Percentiles rank a stretch among this genome's conserved stretches.
phyloP scores from a whole-genome alignment of 2,888 invertebrate species.

The Caenorhabditis panamensis region DNA sequence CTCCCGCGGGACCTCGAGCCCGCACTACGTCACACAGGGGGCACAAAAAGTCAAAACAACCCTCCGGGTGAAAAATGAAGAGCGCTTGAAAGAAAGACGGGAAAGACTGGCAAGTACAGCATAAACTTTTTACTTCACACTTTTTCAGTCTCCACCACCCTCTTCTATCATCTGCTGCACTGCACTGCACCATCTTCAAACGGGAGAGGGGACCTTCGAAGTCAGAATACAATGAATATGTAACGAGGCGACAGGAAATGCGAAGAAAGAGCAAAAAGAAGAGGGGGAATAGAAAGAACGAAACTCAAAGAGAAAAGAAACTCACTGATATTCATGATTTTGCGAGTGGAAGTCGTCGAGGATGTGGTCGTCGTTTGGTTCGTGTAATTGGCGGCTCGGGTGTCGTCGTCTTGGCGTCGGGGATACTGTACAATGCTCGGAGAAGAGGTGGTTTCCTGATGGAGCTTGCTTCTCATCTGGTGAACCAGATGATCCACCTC shows the following conservation, averaged over 20 bases:
- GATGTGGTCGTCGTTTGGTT: slow-evolving; percentile 36
- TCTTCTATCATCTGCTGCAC: slow-evolving; percentile 1
- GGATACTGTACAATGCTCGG: slow-evolving; percentile 59
- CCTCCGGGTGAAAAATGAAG: too few relatives aligned
- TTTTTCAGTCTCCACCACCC: background rate
- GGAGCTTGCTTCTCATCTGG: slow-evolving; percentile 66
- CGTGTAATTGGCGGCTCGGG: slow-evolving; percentile 38
- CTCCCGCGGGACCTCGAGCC: slow-evolving; percentile 42
- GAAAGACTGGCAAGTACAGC: background rate
- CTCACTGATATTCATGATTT: slow-evolving; percentile 66
- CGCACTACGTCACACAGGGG: slow-evolving; percentile 19
- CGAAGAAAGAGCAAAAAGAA: slow-evolving; percentile 3
- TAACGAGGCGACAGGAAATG: slow-evolving; percentile 58
- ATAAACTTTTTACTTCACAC: slow-evolving; percentile 5
- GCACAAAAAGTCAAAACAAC: slow-evolving; percentile 1
- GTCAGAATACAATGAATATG: slow-evolving; percentile 60
- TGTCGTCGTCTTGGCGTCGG: slow-evolving; percentile 21
- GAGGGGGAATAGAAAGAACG: too few relatives aligned
- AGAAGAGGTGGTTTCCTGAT: slow-evolving; percentile 11
- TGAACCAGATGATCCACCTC: slow-evolving; percentile 71
- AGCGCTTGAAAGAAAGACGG: background rate
- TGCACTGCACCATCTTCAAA: background rate
- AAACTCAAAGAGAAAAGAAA: slow-evolving; percentile 20
- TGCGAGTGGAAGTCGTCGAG: slow-evolving; percentile 47
- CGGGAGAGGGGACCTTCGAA: slow-evolving; percentile 3